These are phyloP conservation scores for Chaetodon auriga DNA, from an alignment of 2,113 vertebrate genomes.

Conservation along the genomic window DNA sequence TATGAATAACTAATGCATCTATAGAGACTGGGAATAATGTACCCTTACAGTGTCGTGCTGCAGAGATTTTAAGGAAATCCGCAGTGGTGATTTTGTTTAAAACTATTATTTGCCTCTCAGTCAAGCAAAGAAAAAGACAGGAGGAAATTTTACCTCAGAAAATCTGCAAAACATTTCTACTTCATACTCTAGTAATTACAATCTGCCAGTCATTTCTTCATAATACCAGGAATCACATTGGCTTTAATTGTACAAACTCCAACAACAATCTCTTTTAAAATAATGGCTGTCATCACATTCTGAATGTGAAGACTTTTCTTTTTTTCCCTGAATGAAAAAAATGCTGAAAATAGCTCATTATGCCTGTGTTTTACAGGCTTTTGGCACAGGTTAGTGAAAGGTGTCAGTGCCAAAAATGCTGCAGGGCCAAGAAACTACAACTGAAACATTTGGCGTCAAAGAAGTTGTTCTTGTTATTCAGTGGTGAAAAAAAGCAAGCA, in stretches of 20 bases:
- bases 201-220: background rate
- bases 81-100: background rate
- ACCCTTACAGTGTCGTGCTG: background rate
- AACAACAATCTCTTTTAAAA: conserved; percentile 11
- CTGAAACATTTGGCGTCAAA: conserved; percentile 64
- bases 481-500: background rate
- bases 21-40: conserved; percentile 6
- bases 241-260: conserved; percentile 13
- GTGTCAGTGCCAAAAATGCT: conserved; percentile 58
- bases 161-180: background rate
- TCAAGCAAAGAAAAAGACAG: background rate
- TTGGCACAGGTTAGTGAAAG: conserved; percentile 57
- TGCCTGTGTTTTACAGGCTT: conserved; percentile 56
- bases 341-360: conserved; percentile 59
- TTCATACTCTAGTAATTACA: background rate
- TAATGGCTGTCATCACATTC: conserved; percentile 11
- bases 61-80: background rate
- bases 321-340: conserved; percentile 6
- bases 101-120: background rate
- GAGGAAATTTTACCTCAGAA: background rate
- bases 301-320: conserved; percentile 7
- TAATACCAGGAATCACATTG: background rate
- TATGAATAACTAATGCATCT: conserved; percentile 12
- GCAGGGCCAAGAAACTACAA: conserved; percentile 52
- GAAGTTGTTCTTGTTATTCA: conserved; percentile 52